Base-by-base conservation (phyloP, 2,888 invertebrate species). In the Caenorhabditis afra region DNA sequence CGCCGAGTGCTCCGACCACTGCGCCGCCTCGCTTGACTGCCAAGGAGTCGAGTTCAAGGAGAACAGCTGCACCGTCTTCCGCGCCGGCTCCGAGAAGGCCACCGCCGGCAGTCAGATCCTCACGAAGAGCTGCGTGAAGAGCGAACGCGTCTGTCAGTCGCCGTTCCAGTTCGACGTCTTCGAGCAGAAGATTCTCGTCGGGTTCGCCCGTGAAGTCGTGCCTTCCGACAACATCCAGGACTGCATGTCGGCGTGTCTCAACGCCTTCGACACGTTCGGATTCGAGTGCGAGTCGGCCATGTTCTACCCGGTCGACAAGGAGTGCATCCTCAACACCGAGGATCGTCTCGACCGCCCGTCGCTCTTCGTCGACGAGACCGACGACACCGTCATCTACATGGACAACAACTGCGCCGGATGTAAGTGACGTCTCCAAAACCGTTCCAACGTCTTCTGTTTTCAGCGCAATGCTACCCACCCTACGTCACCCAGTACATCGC, bases 351-450 rank as follows among this genome's bases (percentile, higher is more conserved):
- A 89, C 68, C 80, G 82, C 2, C 90, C 90, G n/a, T 90, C 90
- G 61, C 83, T 90, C 35, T 90, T 90, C 79, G 85, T 87, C 23
- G 88, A 89, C 59, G 90, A 90, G 75, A 80, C 85, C 53, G 87
- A 88, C 58, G 90, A 90, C 64, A 84, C 81, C n/a, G 90, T 90
- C 64, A 84, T 90, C 79, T 90, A 90, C 82, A 81, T 90, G 85
- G 90, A 90, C 82, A 90, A 90, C 85, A 90, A 90, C 79, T 90
- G 90, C 65, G 90, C 90, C 67, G 90, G 90, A 79, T 88, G 89
- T 88, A 62, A 85, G 86, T 76, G 7, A 14, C 11, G 14, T 14
- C 39, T 77, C 41, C 4, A 29, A 20, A 41, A 45, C 20, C 8
- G 12, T 29, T n/a, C 16, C 22, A 20, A 39, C 20, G 14, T 16